phyloP scores from a whole-genome alignment of 2,797 vertebrate genomes.

The Rhodeus uyekii region DNA sequence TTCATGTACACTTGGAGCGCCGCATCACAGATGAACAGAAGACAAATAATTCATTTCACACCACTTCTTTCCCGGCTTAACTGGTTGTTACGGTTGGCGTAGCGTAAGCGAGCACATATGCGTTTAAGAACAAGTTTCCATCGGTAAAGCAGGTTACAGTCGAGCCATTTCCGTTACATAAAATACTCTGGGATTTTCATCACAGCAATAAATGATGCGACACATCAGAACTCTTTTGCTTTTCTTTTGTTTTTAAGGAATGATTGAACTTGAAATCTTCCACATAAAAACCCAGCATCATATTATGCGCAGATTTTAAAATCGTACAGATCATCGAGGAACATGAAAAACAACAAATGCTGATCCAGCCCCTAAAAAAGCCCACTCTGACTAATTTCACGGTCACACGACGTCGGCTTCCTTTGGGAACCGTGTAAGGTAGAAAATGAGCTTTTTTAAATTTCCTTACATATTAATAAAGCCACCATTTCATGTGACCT shows the following conservation, averaged over 20 bases:
- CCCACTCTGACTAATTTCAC: slow-evolving; percentile 1
- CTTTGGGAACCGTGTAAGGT: background rate
- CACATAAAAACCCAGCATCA: slow-evolving; percentile 18
- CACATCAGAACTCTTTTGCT: background rate
- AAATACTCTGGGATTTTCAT: slow-evolving; percentile 11
- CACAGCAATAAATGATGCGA: background rate
- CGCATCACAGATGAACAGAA: slow-evolving; percentile 6
- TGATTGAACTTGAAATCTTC: slow-evolving; percentile 14
- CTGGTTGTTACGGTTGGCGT: slow-evolving; percentile 7
- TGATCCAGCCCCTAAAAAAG: slow-evolving; percentile 8
- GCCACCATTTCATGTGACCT: background rate
- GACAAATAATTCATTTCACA: slow-evolving; percentile 6
- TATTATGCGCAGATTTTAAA: background rate
- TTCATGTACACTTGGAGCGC: slow-evolving; percentile 34
- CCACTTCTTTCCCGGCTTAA: background rate
- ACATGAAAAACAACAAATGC: slow-evolving; percentile 22
- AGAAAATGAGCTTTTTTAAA: background rate
- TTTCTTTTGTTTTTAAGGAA: slow-evolving; percentile 16
- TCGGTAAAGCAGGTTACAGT: slow-evolving; percentile 35
- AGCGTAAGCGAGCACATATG: slow-evolving; percentile 34
- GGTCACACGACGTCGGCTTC: background rate
- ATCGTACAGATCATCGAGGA: slow-evolving; percentile 6
- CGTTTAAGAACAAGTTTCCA: slow-evolving; percentile 16
- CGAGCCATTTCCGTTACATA: slow-evolving; percentile 17
- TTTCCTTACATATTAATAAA: slow-evolving; percentile 42